Base-by-base conservation (phyloP, 2,888 invertebrate species). In the Oligia strigilis region DNA sequence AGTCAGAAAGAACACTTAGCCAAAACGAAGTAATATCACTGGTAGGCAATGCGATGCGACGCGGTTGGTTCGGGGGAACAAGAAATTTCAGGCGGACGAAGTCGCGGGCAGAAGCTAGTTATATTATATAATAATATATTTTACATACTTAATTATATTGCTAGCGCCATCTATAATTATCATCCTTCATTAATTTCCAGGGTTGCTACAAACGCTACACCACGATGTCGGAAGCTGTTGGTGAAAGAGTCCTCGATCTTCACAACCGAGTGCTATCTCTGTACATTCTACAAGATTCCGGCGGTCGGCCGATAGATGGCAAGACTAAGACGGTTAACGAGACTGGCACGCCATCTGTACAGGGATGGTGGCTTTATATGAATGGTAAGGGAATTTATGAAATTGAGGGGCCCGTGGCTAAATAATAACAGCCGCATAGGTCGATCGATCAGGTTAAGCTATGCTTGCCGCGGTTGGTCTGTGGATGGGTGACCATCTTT, bases 331-430 rank as follows among this genome's bases (percentile, higher is more conserved):
- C 96, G 0, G 98, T 98, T 0, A 92, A 92, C 6, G 98, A 98
- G 92, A 96, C 98, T 23, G 98, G 98, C 5, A 98, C 98, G 5
- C 98, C 98, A 65, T 98, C 98, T 2, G 98, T 98, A 83, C 98
- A 98, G 92, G 99, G 98, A 97, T 99, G 99, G 99, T 98, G 98
- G 98, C 97, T 98, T 43, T 99, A 99, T 91, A 98, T 99, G 98
- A 98, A 98, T 95, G 98, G 98, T 98, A 91, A 83, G 64, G n/a
- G 52, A 52, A 52, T 52, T 49, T 49, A 49, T 49, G 14, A 14
- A 49, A 49, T 4, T 49, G 40, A 40, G 4, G 40, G 40, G 40
- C 40, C 40, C 4, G 40, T 40, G 4, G 4, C 40, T 40, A 40
- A 40, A 40, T 40, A 40, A 40, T 40, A 40, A 40, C 40, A 40